phyloP scores from a whole-genome alignment of 2,888 invertebrate species.

The Hydraecia micacea region DNA sequence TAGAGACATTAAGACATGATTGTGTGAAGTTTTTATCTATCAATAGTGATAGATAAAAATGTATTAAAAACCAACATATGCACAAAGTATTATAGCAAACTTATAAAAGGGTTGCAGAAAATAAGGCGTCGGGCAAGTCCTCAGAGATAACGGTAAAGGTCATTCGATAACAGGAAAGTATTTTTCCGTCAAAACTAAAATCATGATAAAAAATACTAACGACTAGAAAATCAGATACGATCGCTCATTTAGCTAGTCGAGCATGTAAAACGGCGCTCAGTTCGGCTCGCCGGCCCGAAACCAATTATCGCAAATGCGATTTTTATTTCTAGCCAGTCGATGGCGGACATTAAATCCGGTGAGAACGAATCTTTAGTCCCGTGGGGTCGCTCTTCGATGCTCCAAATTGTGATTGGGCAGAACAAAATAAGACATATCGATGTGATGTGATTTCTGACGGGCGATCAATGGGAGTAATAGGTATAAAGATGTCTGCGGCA shows the following conservation, averaged over 20 bases:
- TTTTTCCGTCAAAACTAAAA: not conserved
- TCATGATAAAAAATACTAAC: constrained; percentile 27
- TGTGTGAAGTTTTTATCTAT: no score
- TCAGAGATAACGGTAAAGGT: not conserved
- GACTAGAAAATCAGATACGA: constrained; percentile 57
- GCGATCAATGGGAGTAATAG: not conserved
- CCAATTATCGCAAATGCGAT: constrained; percentile 84
- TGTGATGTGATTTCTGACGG: constrained; percentile 43
- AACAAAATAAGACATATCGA: constrained; percentile 63
- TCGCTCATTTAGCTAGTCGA: constrained; percentile 65
- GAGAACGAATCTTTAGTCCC: constrained; percentile 66
- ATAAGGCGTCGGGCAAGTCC: not conserved
- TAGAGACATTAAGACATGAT: no score
- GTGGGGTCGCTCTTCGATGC: constrained; percentile 57
- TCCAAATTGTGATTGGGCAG: constrained; percentile 57
- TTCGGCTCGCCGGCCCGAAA: constrained; percentile 70
- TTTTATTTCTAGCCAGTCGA: constrained; percentile 79
- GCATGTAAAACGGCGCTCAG: constrained; percentile 68
- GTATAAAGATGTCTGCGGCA: not conserved
- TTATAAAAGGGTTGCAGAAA: not conserved
- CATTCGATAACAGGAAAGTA: not conserved
- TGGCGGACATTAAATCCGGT: constrained; percentile 74
- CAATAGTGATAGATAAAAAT: no score
- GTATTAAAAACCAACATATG: not conserved
- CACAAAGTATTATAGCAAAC: not conserved